Conservation (phyloP, 2,888 invertebrate species). For the Zhuqinia jingwanae region DNA sequence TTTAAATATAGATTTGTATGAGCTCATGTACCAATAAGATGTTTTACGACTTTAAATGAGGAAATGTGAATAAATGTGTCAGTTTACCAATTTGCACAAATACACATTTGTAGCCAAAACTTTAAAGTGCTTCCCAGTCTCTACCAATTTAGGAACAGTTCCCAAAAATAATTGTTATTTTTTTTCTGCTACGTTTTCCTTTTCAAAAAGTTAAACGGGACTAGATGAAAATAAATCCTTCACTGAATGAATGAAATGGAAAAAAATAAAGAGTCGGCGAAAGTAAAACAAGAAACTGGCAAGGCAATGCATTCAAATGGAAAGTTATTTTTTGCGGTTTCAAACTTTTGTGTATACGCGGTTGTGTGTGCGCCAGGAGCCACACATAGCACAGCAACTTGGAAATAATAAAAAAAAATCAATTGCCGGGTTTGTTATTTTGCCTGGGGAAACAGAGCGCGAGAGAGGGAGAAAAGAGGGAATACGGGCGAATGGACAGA, state of each 20-base stretch:
- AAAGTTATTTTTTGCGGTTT: conserved; percentile 48
- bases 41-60: too few species aligned
- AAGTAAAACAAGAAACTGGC: background rate
- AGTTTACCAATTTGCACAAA: too few species aligned
- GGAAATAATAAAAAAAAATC: too few species aligned
- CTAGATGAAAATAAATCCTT: conserved; percentile 40
- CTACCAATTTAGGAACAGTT: conserved; percentile 31
- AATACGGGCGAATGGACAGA: background rate
- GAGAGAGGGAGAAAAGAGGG: background rate
- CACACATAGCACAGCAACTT: background rate
- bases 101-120: too few species aligned
- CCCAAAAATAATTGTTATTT: conserved; percentile 49
- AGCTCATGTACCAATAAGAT: too few species aligned
- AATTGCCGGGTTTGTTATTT: background rate
- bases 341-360: conserved; percentile 32
- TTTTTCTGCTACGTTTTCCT: conserved; percentile 20
- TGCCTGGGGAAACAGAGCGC: background rate
- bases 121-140: conserved; percentile 40
- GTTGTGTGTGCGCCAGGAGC: background rate
- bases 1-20: too few species aligned
- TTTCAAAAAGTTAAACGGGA: conserved; percentile 27
- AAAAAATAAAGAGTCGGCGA: background rate
- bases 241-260: background rate
- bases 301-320: conserved; percentile 49
- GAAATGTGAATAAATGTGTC: too few species aligned